Evolutionary conservation across 2,888 invertebrate genomes (phyloP).

Genomic region (Lasioglossum zephyrum): DNA sequence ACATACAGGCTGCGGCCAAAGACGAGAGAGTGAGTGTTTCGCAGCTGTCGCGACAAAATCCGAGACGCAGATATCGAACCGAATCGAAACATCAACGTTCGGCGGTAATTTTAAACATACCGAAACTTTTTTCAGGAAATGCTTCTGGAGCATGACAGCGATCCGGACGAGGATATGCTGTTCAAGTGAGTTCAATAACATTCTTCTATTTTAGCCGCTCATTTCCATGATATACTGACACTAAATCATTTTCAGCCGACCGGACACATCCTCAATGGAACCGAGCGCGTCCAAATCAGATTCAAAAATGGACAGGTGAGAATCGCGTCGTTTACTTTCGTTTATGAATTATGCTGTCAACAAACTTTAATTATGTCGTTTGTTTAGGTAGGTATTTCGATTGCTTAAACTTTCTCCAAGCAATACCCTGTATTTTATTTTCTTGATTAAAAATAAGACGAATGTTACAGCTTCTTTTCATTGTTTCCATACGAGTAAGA

Average conservation of each 20-base stretch:
- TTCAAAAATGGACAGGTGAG: constrained; percentile 74
- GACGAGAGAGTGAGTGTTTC: constrained; percentile 76
- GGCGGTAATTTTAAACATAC: constrained; percentile 56
- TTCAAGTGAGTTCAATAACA: constrained; percentile 74
- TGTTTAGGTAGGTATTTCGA: background rate
- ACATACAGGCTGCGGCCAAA: constrained; percentile 74
- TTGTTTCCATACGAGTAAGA: background rate
- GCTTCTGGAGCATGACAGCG: constrained; percentile 81
- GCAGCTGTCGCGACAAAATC: background rate
- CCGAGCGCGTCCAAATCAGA: constrained; percentile 45
- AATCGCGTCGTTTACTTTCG: constrained; percentile 33
- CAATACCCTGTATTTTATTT: background rate
- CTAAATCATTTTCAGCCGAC: constrained; percentile 70
- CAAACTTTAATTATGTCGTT: background rate
- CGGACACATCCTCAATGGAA: constrained; percentile 68
- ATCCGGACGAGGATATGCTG: constrained; percentile 80
- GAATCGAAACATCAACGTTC: background rate
- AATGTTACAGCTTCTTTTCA: background rate
- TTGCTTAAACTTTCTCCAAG: background rate
- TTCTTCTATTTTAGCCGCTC: background rate
- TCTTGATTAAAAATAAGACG: background rate
- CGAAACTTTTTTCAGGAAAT: constrained; percentile 73
- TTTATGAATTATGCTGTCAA: background rate
- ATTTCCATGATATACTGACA: background rate
- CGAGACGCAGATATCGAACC: background rate